Base-by-base conservation (phyloP, 2,113 vertebrate genomes). In the Tamias sibiricus region DNA sequence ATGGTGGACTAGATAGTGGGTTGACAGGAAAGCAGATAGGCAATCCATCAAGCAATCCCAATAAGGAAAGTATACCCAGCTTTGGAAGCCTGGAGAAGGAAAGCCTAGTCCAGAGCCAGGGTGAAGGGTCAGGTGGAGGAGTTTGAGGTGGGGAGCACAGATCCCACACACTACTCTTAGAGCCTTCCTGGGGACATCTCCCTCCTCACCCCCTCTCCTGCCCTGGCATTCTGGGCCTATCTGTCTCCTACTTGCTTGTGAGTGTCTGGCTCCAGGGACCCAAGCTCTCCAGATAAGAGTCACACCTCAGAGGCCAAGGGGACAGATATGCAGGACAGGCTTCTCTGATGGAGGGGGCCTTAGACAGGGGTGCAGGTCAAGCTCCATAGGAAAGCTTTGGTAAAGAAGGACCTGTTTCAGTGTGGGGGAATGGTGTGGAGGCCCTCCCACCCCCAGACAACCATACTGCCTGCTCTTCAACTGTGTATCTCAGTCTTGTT, bases 241-340 rank as follows among this genome's bases (percentile, higher is more conserved):
- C 79, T 87, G 20, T 96, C 97, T 90, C 89, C 59, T 57, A 47
- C 68, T 77, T 83, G 75, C 17, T 37, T 35, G 2, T 40, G 57
- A 80, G 35, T 64, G 72, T 44, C 75, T 8, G 49, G 57, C 90
- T 95, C 87, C 89, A 94, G 16, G 2, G 42, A 5, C 72, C 68
- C 68, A 68, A 91, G 44, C 87, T 89, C 42, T 87, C 40, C 66
- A 81, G 98, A 98, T 96, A 97, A 95, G 30, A 95, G 79, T 87
- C 91, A 97, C 97, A 97, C 89, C 75, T 96, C 44, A 0, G 87
- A 90, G 94, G 87, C 74, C 32, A 76, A 97, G 91, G 94, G 90
- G 83, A 40, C 54, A 86, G 94, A 97, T 84, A 91, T n/a, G n/a
- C 24, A 47, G 10, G 20, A 49, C 89, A 90, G 22, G 14, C 81